Evolutionary conservation across 1,140 invertebrate species (phyloP).

Genomic region (Chionoecetes opilio): DNA sequence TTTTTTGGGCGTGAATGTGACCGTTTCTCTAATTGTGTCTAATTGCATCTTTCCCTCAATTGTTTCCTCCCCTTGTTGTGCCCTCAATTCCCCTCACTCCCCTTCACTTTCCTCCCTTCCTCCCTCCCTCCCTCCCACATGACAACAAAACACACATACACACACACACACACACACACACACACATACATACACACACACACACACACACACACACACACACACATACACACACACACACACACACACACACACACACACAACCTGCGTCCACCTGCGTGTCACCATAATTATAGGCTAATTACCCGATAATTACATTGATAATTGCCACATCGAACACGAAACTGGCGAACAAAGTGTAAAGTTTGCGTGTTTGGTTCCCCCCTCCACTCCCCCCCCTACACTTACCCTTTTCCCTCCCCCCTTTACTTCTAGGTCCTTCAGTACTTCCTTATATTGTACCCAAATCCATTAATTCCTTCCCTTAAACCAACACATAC

Average conservation of each 20-base stretch:
- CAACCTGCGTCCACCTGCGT: constrained; percentile 35
- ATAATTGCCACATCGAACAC: constrained; percentile 67
- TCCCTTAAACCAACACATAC: background rate
- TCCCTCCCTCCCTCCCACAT: background rate
- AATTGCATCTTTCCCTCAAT: background rate
- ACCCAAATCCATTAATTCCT: background rate
- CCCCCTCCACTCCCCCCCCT: background rate
- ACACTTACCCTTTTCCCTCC: background rate
- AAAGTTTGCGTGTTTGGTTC: constrained; percentile 45
- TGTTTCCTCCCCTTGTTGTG: constrained; percentile 12
- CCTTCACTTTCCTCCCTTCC: background rate
- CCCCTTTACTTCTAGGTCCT: background rate
- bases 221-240: no score
- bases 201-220: no score
- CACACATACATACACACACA: background rate
- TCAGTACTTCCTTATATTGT: background rate
- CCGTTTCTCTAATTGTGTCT: background rate
- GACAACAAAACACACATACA: background rate
- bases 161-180: no score
- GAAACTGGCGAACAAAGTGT: constrained; percentile 42
- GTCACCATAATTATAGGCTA: constrained; percentile 60
- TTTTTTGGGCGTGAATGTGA: no score
- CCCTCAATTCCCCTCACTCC: constrained; percentile 21
- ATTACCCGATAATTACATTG: constrained; percentile 67
- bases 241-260: background rate